Base-by-base conservation (phyloP, 2,113 vertebrate genomes). In the Hippocampus zosterae region DNA sequence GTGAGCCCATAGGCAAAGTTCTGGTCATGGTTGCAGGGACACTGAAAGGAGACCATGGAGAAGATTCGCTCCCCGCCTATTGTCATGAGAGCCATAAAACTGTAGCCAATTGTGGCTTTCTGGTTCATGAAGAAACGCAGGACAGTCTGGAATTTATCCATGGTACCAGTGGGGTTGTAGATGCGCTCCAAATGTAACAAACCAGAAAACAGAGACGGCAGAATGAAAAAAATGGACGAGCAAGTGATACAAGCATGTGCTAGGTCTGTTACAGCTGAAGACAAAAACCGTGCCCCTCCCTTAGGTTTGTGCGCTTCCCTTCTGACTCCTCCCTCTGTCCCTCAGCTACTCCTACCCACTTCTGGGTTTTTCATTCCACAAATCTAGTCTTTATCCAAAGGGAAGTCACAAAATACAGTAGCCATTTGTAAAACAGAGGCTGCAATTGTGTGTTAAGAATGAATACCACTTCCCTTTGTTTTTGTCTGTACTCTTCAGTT, bases 81-180 rank as follows among this genome's bases (percentile, higher is more conserved):
- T 0, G 96, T 98, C 72, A 95, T 87, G 33, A 96, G 86, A 6
- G 95, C 95, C 95, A 98, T 92, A 65, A 95, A 93, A 37, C 95
- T 95, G 88, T 98, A 98, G 27, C 96, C 95, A 48, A 96, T 95
- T 8, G 93, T 94, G 4, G 93, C 84, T 86, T 94, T 97, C 89
- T 91, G 92, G 68, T 95, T 92, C 56, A 92, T 81, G 64, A 96
- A 85, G 78, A 96, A 96, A 41, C 91, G 93, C 62, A 95, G 11
- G 44, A 97, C 77, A 0, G 86, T 88, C 62, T 92, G 93, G 79
- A 96, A 92, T 60, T 84, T 91, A 65, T 97, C 95, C 96, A 97
- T 97, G 68, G 42, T 84, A 25, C 68, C 27, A 5, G 67, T 15
- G 0, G 44, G 8, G 64, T 9, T 12, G 42, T 48, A 29, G 1